Conservation (phyloP, 2,113 vertebrate genomes). For the Scalopus aquaticus region DNA sequence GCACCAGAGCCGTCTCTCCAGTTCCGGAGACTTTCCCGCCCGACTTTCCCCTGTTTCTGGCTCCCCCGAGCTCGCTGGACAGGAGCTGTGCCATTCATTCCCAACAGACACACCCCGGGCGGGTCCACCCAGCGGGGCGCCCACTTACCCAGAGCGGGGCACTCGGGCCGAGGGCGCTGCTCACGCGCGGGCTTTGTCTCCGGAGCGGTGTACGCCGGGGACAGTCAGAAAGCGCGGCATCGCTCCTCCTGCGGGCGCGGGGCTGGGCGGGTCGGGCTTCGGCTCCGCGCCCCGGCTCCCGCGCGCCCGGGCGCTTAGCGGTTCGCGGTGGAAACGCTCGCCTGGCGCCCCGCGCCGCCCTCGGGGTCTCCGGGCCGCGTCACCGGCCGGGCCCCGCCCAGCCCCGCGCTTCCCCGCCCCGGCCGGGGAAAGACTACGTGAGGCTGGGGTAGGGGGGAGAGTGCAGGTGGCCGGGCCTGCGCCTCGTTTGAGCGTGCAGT, state of each 20-base stretch:
- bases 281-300: not conserved
- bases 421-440: not conserved
- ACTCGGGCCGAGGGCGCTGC: not conserved
- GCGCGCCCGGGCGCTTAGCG: not conserved
- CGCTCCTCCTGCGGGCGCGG: not conserved
- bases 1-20: not conserved
- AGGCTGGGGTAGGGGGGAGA: not conserved
- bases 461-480: not conserved
- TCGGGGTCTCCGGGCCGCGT: conserved; percentile 35
- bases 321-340: not conserved
- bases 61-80: not conserved
- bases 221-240: not conserved
- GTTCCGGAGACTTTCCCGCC: conserved; percentile 16
- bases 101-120: not conserved
- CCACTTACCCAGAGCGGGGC: conserved; percentile 51
- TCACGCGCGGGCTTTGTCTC: conserved; percentile 62
- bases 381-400: not conserved
- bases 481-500: not conserved
- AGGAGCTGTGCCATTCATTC: not conserved
- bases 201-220: not conserved
- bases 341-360: not conserved
- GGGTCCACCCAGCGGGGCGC: not conserved
- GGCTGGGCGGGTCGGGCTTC: not conserved
- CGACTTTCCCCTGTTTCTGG: not conserved
- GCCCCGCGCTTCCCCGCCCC: not conserved